Percentiles rank a stretch among this genome's conserved stretches.
phyloP scores from a whole-genome alignment of 1,140 invertebrate genomes.

The Bombyx mandarina region DNA sequence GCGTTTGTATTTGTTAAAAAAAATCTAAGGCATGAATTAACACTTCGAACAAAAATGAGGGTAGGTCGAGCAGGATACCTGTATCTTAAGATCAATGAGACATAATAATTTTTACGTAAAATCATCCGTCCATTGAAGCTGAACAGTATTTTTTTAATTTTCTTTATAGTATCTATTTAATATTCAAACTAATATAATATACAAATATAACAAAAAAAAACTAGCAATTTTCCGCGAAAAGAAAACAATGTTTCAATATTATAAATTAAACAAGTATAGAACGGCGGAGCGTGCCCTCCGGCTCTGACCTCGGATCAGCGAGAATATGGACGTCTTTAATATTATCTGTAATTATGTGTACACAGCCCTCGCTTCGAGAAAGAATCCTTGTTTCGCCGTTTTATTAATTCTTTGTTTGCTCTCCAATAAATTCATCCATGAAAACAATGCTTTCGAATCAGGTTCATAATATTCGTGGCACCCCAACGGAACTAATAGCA shows the following conservation, averaged over 20 bases:
- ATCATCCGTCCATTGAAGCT: no score
- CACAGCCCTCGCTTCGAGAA: slow-evolving; percentile 15
- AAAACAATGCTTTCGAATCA: slow-evolving; percentile 1
- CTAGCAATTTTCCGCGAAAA: not conserved
- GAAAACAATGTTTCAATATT: not conserved
- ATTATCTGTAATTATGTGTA: slow-evolving; percentile 51
- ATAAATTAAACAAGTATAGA: not conserved
- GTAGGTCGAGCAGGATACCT: no score
- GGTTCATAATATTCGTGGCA: slow-evolving; percentile 2
- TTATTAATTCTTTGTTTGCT: not conserved
- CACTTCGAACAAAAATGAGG: no score
- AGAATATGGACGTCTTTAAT: slow-evolving; percentile 30
- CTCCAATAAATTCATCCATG: slow-evolving; percentile 1
- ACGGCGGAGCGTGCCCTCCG: slow-evolving; percentile 22
- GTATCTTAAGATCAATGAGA: no score
- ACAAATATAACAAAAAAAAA: not conserved
- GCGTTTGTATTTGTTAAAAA: no score
- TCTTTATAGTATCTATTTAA: not conserved
- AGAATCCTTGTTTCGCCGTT: slow-evolving; percentile 1
- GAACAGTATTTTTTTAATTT: no score
- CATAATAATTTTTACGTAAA: no score
- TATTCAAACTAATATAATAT: not conserved
- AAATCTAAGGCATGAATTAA: no score
- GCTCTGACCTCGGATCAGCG: slow-evolving; percentile 27
- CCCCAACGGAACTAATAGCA: slow-evolving; percentile 27